These are phyloP conservation scores for Fissipunctia ypsillon DNA, from an alignment of 2,888 invertebrate species.

Conservation along the genomic window DNA sequence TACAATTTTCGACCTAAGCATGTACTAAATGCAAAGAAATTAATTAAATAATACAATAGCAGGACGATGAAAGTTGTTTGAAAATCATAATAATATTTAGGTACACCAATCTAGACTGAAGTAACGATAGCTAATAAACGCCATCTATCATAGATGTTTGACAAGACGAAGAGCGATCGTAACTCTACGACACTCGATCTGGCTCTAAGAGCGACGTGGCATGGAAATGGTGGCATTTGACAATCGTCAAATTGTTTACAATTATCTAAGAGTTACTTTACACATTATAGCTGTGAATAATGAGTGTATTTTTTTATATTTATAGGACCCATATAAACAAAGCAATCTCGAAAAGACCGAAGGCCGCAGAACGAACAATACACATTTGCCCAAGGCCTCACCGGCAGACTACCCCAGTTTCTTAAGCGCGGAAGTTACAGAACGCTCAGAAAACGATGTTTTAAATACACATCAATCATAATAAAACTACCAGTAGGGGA, in stretches of 20 bases:
- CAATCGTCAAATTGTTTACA: not conserved
- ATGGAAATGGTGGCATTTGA: not conserved
- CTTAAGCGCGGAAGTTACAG: slow-evolving; percentile 34
- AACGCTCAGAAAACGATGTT: slow-evolving; percentile 35
- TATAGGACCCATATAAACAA: slow-evolving; percentile 37
- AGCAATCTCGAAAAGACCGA: slow-evolving; percentile 21
- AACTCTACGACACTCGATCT: too few relatives aligned
- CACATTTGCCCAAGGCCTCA: slow-evolving; percentile 34
- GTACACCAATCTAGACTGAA: not conserved
- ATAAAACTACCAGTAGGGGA: slow-evolving; percentile 24
- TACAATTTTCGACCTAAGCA: too few relatives aligned
- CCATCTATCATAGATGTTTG: not conserved
- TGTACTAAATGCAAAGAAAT: not conserved
- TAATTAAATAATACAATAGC: not conserved
- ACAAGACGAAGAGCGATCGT: not conserved
- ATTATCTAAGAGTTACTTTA: not conserved
- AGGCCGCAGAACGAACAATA: slow-evolving; percentile 22
- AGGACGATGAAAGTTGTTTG: not conserved
- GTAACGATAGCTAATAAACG: not conserved
- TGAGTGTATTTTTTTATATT: not conserved
- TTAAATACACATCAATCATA: slow-evolving; percentile 60
- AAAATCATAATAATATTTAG: not conserved
- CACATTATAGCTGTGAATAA: not conserved
- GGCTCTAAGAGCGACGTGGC: too few relatives aligned
- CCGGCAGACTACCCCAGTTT: slow-evolving; percentile 33